Percentiles rank a stretch among this genome's conserved stretches.
Conservation (phyloP, 2,113 vertebrate species). For the Columba janthina region DNA sequence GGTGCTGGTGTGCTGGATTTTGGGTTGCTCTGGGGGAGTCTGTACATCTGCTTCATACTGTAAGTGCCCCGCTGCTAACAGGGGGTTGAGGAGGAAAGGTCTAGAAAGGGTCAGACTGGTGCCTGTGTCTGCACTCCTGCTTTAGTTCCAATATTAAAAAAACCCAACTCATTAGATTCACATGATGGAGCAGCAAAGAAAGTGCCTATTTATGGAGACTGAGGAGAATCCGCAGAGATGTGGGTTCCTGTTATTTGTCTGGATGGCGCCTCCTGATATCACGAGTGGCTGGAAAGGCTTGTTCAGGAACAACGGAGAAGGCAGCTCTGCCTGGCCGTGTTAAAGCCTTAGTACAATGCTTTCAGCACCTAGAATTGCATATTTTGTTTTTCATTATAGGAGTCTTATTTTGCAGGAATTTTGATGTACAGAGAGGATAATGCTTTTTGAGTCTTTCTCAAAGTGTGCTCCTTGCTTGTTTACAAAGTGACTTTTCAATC, state of each 20-base stretch:
- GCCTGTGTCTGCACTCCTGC: not conserved
- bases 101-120: not conserved
- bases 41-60: not conserved
- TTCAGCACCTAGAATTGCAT: not conserved
- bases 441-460: not conserved
- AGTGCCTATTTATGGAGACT: constrained; percentile 28
- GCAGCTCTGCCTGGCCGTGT: not conserved
- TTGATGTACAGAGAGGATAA: not conserved
- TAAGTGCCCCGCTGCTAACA: not conserved
- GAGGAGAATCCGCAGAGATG: constrained; percentile 8
- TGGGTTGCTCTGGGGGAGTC: not conserved
- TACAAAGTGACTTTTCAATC: not conserved
- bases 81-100: not conserved
- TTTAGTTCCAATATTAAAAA: not conserved
- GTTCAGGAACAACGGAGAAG: not conserved
- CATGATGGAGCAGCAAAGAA: constrained; percentile 35
- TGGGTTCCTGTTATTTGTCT: constrained; percentile 14
- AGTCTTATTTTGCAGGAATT: not conserved
- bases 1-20: not conserved
- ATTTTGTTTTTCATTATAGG: not conserved
- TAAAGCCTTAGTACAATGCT: not conserved
- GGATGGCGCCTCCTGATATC: constrained; percentile 14
- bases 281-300: constrained; percentile 2
- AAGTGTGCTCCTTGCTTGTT: not conserved
- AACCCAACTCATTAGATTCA: not conserved